Base-by-base conservation (phyloP, 2,888 invertebrate genomes). In the Liodrosophila aerea region DNA sequence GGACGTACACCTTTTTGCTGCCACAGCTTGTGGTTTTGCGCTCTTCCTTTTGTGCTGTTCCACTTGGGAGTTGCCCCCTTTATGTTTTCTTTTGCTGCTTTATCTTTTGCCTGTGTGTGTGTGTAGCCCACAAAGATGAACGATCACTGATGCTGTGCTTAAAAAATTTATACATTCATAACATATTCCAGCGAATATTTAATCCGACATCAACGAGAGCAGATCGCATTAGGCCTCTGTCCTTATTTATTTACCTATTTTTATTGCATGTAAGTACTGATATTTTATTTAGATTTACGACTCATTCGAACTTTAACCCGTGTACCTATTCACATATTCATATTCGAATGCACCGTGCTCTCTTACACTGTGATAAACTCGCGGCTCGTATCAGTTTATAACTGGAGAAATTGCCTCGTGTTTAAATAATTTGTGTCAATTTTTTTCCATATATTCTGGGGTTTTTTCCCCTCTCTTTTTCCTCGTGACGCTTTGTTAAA, bases 101-200 rank as follows among this genome's bases (percentile, higher is more conserved):
- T 40, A 39, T 49, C 30, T 51, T 16, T 11, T 46, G 5, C 15
- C n/a, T n/a, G 13, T 18, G 16, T 3, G 16, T 15, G 15, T 18
- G 30, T 9, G 29, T 12, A 41, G 5, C 18, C 27, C 58, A 37
- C 39, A 45, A 63, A 63, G 73, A 72, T 73, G 73, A 86, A 74
- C 77, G 86, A 82, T 86, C 76, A 58, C 49, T 68, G 73, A 82
- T 84, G 70, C 71, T 66, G 76, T 80, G 73, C 29, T 44, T 30
- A 64, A 76, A 75, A 75, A 74, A 70, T 72, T 70, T 40, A 9
- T 13, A 30, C 61, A 43, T 60, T 47, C 63, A 27, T 22, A 22
- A 22, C 5, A 8, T 18, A 43, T 39, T 15, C n/a, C 50, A 18
- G 41, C 29, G 27, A 11, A 8, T n/a, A 4, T 13, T 7, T 29